Evolutionary conservation across 2,888 invertebrate genomes (phyloP).

Genomic region (Anthophora plumipes): DNA sequence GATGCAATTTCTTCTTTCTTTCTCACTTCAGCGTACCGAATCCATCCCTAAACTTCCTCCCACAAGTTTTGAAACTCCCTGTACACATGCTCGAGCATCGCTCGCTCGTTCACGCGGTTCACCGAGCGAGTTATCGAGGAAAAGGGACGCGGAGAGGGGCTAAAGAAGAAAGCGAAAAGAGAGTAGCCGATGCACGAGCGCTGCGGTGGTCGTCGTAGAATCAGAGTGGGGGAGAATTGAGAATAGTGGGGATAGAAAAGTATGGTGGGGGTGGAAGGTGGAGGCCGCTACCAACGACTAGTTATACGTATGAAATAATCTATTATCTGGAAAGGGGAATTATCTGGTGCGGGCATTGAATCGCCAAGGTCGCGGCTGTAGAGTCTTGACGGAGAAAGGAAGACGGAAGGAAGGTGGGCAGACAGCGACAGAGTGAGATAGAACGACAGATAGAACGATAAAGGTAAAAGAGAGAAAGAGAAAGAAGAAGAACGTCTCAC

Average conservation of each 20-base stretch:
- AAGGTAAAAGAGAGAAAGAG: too few species aligned
- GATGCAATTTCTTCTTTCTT: too few species aligned
- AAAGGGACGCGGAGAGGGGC: slow-evolving; percentile 17
- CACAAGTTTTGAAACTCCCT: too few species aligned
- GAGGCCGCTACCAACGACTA: slow-evolving; percentile 76
- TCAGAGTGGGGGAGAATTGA: too few species aligned
- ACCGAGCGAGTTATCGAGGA: slow-evolving; percentile 49
- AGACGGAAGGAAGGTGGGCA: slow-evolving; percentile 52
- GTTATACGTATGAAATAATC: slow-evolving; percentile 84
- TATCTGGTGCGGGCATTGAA: slow-evolving; percentile 84
- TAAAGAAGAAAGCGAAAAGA: slow-evolving; percentile 56
- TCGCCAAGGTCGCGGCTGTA: slow-evolving; percentile 82
- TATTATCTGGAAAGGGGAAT: slow-evolving; percentile 82
- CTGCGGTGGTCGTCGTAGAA: background rate
- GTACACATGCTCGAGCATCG: slow-evolving; percentile 61
- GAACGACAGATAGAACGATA: slow-evolving; percentile 51
- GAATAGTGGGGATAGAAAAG: slow-evolving; percentile 3
- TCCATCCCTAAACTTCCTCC: too few species aligned
- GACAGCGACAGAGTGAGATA: slow-evolving; percentile 43
- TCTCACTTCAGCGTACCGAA: too few species aligned
- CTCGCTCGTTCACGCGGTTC: slow-evolving; percentile 50
- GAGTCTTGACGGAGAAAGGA: slow-evolving; percentile 70
- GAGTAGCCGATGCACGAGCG: slow-evolving; percentile 34
- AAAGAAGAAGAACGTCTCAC: slow-evolving; percentile 74
- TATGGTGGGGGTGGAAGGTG: background rate